Conservation (phyloP, 2,888 invertebrate species). For the Entomobrya multifasciata region DNA sequence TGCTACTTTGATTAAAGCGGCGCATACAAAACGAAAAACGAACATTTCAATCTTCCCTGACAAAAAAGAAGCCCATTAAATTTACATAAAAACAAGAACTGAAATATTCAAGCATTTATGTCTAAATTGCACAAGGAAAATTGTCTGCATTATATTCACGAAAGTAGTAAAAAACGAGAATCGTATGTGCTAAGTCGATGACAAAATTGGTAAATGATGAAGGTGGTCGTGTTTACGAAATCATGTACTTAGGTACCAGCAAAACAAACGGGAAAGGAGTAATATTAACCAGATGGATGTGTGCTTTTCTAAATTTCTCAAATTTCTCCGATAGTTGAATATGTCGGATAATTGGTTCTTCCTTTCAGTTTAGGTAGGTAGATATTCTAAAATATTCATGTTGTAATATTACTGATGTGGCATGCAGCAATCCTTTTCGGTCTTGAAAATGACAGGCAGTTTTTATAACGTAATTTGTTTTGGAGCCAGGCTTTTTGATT, state of each 20-base stretch:
- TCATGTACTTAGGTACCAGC: not conserved
- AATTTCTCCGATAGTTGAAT: no score
- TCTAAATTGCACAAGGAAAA: not conserved
- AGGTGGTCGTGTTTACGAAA: not conserved
- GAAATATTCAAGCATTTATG: not conserved
- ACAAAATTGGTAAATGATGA: not conserved
- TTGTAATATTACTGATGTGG: constrained; percentile 29
- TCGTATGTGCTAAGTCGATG: not conserved
- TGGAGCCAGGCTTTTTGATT: no score
- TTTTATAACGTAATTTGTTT: constrained; percentile 42
- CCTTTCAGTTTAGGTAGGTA: not conserved
- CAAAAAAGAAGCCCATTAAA: constrained; percentile 37
- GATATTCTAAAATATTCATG: constrained; percentile 17
- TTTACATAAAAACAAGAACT: constrained; percentile 30
- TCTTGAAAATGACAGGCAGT: not conserved
- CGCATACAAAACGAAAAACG: not conserved
- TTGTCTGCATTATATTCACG: not conserved
- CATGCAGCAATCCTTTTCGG: not conserved
- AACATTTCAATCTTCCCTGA: not conserved
- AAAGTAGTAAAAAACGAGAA: not conserved
- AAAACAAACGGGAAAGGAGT: no score
- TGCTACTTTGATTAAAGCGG: not conserved
- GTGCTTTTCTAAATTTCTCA: no score
- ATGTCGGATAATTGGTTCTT: no score
- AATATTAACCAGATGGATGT: no score